Evolutionary conservation across 2,888 invertebrate species (phyloP).

Genomic region (Hemistola chrysoprasaria): DNA sequence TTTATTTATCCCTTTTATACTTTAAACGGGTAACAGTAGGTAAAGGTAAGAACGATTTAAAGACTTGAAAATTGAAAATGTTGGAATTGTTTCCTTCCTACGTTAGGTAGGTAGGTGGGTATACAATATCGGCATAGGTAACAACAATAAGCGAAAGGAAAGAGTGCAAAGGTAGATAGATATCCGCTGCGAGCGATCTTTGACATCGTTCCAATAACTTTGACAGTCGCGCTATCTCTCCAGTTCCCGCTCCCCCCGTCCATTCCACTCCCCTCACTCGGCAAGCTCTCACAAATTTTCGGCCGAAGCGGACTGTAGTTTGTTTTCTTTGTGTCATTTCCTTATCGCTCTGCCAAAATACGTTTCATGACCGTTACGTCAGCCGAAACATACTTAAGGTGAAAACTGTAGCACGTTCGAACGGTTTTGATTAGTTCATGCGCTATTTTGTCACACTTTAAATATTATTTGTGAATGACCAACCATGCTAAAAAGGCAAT

Average conservation of each 20-base stretch:
- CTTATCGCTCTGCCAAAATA: conserved; percentile 82
- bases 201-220: conserved; percentile 77
- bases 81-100: conserved; percentile 2
- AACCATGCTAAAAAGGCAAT: conserved; percentile 18
- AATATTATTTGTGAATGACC: conserved; percentile 19
- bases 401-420: conserved; percentile 54
- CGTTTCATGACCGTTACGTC: conserved; percentile 79
- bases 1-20: conserved; percentile 16
- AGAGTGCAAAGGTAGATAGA: conserved; percentile 59
- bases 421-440: conserved; percentile 50
- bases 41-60: conserved; percentile 21
- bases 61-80: conserved; percentile 8
- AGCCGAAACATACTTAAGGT: conserved; percentile 77
- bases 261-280: conserved; percentile 31
- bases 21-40: too few relatives aligned
- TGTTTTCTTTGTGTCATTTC: conserved; percentile 82
- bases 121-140: conserved; percentile 6
- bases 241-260: conserved; percentile 34
- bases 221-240: conserved; percentile 59
- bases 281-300: conserved; percentile 67
- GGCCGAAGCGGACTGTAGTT: conserved; percentile 72
- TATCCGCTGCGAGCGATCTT: conserved; percentile 63
- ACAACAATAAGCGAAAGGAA: conserved; percentile 30
- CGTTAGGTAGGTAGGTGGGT: too few relatives aligned
- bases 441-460: conserved; percentile 14